These are phyloP conservation scores for Pheosia tremula DNA, from an alignment of 2,888 invertebrate genomes.

Conservation along the genomic window DNA sequence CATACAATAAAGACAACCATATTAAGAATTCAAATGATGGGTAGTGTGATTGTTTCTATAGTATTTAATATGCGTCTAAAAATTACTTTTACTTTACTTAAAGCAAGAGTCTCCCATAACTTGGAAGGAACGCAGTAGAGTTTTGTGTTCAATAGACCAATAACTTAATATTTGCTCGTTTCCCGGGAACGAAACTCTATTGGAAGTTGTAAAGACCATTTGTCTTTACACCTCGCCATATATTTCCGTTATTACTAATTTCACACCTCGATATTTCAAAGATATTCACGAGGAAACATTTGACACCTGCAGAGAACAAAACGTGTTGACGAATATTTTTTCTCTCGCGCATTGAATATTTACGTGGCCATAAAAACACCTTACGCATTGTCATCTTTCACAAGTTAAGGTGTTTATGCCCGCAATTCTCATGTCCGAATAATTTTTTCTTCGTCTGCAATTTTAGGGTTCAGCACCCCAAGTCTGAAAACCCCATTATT, in stretches of 20 bases:
- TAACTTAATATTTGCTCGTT: neutral
- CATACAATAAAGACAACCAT: neutral
- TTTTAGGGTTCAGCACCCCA: conserved; percentile 31
- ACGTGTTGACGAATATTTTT: conserved; percentile 58
- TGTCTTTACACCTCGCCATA: conserved; percentile 7
- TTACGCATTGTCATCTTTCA: conserved; percentile 61
- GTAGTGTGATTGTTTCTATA: too few relatives aligned
- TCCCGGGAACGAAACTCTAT: neutral
- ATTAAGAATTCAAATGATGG: too few relatives aligned
- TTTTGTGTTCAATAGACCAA: too few relatives aligned
- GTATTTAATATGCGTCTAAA: too few relatives aligned
- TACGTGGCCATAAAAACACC: conserved; percentile 67
- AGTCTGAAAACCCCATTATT: too few relatives aligned
- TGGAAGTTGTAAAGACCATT: conserved; percentile 6
- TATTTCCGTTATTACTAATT: conserved; percentile 57
- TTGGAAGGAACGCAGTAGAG: too few relatives aligned
- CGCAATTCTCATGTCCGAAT: conserved; percentile 25
- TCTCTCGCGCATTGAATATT: conserved; percentile 51
- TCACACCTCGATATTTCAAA: conserved; percentile 58
- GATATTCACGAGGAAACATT: conserved; percentile 52
- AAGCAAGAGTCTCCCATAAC: too few relatives aligned
- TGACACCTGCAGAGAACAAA: conserved; percentile 65
- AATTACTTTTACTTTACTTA: too few relatives aligned
- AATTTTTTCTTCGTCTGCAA: conserved; percentile 43
- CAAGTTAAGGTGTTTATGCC: conserved; percentile 57